These are phyloP conservation scores for Xylophagus ater DNA, from an alignment of 2,888 invertebrate species.

Conservation along the genomic window DNA sequence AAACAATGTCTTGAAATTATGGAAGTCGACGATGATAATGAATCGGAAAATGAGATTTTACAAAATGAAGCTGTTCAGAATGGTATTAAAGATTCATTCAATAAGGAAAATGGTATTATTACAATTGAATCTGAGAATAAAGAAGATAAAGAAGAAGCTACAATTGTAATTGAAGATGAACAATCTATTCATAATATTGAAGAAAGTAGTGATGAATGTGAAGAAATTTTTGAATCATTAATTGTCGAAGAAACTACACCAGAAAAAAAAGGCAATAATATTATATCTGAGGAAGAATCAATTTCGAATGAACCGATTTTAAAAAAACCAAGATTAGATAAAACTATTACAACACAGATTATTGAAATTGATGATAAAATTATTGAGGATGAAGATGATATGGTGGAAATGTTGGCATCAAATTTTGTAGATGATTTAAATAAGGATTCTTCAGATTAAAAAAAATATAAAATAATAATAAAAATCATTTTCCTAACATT, in stretches of 20 bases:
- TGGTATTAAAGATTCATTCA: background rate
- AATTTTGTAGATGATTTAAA: constrained; percentile 12
- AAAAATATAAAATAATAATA: no score
- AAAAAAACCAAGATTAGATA: constrained; percentile 7
- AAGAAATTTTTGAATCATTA: no score
- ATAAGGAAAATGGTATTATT: background rate
- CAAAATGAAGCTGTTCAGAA: constrained; percentile 15
- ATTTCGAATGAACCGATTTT: constrained; percentile 7
- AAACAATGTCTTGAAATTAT: background rate
- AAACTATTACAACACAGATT: background rate
- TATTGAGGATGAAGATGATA: constrained; percentile 4
- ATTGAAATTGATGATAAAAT: background rate
- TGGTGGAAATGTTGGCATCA: constrained; percentile 1
- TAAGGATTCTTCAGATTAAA: constrained; percentile 3
- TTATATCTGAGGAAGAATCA: no score
- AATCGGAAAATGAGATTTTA: constrained; percentile 8
- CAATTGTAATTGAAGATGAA: background rate
- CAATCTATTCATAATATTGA: no score
- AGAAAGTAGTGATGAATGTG: no score
- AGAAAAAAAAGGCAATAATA: no score
- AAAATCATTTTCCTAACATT: no score
- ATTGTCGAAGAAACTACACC: no score
- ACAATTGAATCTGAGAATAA: background rate
- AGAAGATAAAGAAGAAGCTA: background rate
- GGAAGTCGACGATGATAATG: background rate